phyloP scores from a whole-genome alignment of 2,113 vertebrate species.

The Scalopus aquaticus region DNA sequence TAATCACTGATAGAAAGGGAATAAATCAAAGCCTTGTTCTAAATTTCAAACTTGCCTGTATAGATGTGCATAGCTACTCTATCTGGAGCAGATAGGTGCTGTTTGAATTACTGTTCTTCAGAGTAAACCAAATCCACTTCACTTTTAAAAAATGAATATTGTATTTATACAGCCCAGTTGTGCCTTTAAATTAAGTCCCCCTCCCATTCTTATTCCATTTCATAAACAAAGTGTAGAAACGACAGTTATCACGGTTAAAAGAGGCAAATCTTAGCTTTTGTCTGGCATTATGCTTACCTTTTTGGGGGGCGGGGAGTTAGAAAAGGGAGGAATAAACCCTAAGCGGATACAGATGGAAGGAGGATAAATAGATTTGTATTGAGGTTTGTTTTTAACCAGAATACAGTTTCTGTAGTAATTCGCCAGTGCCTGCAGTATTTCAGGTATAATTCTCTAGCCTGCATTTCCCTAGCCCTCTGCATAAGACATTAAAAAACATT shows the following conservation, averaged over 20 bases:
- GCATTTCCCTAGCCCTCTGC: not conserved
- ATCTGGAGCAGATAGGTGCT: conserved; percentile 85
- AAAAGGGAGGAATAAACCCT: not conserved
- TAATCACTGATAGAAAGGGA: conserved; percentile 89
- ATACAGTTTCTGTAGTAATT: conserved; percentile 31
- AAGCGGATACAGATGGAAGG: conserved; percentile 27
- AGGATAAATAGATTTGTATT: conserved; percentile 42
- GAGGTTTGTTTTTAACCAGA: conserved; percentile 56
- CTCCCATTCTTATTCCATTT: conserved; percentile 61
- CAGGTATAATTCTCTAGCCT: conserved; percentile 17
- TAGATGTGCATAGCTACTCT: conserved; percentile 81
- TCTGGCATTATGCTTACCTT: conserved; percentile 50
- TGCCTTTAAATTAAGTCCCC: conserved; percentile 68
- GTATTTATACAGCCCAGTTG: conserved; percentile 85
- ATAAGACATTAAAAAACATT: conserved; percentile 31
- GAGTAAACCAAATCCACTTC: conserved; percentile 86
- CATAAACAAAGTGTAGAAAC: conserved; percentile 72
- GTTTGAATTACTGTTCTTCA: conserved; percentile 85
- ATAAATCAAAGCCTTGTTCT: conserved; percentile 86
- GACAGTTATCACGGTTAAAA: conserved; percentile 41
- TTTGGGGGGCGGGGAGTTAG: not conserved
- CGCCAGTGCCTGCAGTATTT: conserved; percentile 41
- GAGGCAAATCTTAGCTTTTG: conserved; percentile 37
- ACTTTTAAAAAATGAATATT: conserved; percentile 84
- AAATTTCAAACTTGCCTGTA: conserved; percentile 81